phyloP scores from a whole-genome alignment of 1,140 invertebrate species.

The Sarcophaga peregrina region DNA sequence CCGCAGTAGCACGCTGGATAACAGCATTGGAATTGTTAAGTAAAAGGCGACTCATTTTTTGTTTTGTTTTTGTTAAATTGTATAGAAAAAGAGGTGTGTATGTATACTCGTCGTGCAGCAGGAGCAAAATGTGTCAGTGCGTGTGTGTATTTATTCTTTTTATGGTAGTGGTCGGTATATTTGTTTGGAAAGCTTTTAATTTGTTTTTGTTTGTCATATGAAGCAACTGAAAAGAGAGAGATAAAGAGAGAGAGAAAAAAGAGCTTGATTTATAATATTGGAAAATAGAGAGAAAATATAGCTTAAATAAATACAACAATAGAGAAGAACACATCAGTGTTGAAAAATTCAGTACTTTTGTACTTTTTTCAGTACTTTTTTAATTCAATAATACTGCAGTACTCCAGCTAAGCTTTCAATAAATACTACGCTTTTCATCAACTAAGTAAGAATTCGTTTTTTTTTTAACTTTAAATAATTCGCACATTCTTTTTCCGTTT shows the following conservation, averaged over 20 bases:
- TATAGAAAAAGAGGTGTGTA: neutral
- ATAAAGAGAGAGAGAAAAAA: neutral
- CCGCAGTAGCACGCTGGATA: slow-evolving; percentile 48
- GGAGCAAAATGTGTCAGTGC: neutral
- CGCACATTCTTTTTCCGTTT: no score
- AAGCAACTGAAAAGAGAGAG: slow-evolving; percentile 21
- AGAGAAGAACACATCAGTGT: no score
- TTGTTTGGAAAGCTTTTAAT: slow-evolving; percentile 27
- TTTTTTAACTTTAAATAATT: no score
- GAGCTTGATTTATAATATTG: neutral
- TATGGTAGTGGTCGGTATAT: neutral
- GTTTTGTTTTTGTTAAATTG: neutral
- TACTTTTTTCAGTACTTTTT: no score
- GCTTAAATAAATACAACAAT: no score
- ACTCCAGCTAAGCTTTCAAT: no score
- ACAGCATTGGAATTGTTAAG: slow-evolving; percentile 45
- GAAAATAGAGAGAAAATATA: neutral
- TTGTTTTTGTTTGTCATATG: slow-evolving; percentile 18
- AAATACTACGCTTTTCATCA: no score
- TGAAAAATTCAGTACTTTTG: no score
- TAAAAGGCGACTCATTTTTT: slow-evolving; percentile 49
- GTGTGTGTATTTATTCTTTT: neutral
- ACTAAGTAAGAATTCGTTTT: no score
- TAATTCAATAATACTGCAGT: no score
- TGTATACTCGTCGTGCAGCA: neutral